Percentiles rank a stretch among this genome's conserved stretches.
Conservation (phyloP, 2,113 vertebrate species). For the Chamaetylas fuelleborni region DNA sequence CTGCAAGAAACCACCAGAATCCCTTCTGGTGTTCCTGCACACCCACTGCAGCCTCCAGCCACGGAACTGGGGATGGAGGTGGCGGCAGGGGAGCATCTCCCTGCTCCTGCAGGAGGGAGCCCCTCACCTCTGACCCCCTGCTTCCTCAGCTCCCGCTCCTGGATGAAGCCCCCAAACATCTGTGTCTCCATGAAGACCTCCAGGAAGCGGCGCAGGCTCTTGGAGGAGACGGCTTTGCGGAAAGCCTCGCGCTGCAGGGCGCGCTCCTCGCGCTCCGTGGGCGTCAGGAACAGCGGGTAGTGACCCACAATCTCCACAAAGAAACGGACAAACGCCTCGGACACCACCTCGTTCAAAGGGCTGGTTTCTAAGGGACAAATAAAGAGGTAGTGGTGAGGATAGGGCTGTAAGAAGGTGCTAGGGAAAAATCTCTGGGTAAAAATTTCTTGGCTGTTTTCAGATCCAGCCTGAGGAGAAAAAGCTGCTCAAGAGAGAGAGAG, state of each 20-base stretch:
- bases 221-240: slow-evolving; percentile 90
- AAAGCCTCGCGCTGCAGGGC: slow-evolving; percentile 83
- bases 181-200: slow-evolving; percentile 98
- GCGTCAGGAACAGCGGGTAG: slow-evolving; percentile 86
- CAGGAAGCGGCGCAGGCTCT: slow-evolving; percentile 89
- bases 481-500: not conserved
- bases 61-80: accelerated
- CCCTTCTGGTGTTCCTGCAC: accelerated
- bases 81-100: not conserved
- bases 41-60: not conserved
- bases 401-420: not conserved
- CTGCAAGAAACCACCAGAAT: not conserved
- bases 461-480: not conserved
- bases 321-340: slow-evolving; percentile 96
- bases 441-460: not conserved
- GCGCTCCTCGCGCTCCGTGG: slow-evolving; percentile 81
- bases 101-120: accelerated
- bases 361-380: slow-evolving; percentile 36
- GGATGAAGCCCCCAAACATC: slow-evolving; percentile 91
- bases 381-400: not conserved
- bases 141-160: slow-evolving; percentile 88
- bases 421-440: not conserved
- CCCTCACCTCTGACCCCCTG: slow-evolving; percentile 85
- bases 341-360: slow-evolving; percentile 86
- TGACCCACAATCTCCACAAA: slow-evolving; percentile 86